Conservation (phyloP, 2,113 vertebrate genomes). For the Chaenogobius annularis region DNA sequence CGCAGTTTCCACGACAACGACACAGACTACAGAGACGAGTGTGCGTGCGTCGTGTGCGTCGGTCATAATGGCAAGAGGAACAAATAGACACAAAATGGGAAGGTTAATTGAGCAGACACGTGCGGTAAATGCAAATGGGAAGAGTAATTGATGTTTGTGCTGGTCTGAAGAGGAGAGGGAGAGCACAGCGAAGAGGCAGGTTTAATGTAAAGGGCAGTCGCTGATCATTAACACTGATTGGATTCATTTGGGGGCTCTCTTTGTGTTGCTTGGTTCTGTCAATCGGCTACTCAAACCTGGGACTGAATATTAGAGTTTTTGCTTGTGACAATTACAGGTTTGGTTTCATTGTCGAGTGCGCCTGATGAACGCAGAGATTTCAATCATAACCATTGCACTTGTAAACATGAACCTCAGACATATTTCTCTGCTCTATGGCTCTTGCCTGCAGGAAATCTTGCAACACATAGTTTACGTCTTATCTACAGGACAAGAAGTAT, state of each 20-base stretch:
- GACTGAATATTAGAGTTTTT: background rate
- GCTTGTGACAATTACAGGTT: background rate
- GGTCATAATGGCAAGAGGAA: slow-evolving; percentile 15
- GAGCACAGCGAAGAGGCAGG: background rate
- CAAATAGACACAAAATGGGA: slow-evolving; percentile 10
- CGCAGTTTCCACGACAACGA: slow-evolving; percentile 76
- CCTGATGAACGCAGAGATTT: background rate
- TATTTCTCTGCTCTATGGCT: too few relatives aligned
- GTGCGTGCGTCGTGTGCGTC: slow-evolving; percentile 20
- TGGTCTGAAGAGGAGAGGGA: background rate
- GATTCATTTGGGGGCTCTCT: background rate
- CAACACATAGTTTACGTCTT: too few relatives aligned
- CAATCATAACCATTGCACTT: background rate
- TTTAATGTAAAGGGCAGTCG: background rate
- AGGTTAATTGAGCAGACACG: slow-evolving; percentile 14
- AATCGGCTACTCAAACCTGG: background rate
- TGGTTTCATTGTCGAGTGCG: background rate
- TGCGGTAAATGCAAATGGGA: background rate
- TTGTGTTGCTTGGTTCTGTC: too few relatives aligned
- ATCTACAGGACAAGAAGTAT: too few relatives aligned
- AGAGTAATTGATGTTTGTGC: background rate
- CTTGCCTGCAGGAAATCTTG: too few relatives aligned
- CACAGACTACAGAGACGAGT: slow-evolving; percentile 26
- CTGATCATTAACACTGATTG: background rate
- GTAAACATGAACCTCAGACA: too few relatives aligned